phyloP scores from a whole-genome alignment of 2,797 vertebrate genomes.

The Crax fasciolata region DNA sequence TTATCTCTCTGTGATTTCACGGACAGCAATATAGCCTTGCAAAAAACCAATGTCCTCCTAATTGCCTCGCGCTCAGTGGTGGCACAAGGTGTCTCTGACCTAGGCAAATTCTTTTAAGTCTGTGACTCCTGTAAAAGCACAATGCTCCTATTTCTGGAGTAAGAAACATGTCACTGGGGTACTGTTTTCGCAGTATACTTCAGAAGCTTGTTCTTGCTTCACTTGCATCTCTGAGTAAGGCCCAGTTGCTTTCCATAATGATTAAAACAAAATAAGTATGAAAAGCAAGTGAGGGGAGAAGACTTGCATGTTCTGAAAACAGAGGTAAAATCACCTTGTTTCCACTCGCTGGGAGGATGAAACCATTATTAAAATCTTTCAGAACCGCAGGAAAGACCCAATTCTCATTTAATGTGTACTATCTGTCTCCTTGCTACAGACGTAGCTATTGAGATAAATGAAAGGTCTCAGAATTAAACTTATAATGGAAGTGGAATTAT shows the following conservation, averaged over 20 bases:
- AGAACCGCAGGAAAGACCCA: not conserved
- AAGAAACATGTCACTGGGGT: not conserved
- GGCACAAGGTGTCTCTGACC: not conserved
- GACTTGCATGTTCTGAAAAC: not conserved
- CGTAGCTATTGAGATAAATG: not conserved
- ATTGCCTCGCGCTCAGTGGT: fast-evolving
- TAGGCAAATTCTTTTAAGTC: not conserved
- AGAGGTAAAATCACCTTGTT: not conserved
- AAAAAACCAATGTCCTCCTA: not conserved
- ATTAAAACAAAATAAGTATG: not conserved
- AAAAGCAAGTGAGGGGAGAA: not conserved
- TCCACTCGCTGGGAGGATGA: not conserved
- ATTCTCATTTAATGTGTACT: not conserved
- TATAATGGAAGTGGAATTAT: not conserved
- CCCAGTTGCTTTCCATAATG: not conserved
- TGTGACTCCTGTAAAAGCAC: not conserved
- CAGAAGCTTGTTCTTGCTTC: not conserved
- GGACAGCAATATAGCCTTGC: not conserved
- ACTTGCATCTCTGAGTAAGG: not conserved
- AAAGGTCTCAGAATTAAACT: not conserved
- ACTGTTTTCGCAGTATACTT: not conserved
- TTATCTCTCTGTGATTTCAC: not conserved
- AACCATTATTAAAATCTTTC: not conserved
- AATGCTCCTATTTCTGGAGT: not conserved
- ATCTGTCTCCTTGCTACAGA: not conserved